Evolutionary conservation across 2,888 invertebrate species (phyloP).

Genomic region (Ophraella communa): DNA sequence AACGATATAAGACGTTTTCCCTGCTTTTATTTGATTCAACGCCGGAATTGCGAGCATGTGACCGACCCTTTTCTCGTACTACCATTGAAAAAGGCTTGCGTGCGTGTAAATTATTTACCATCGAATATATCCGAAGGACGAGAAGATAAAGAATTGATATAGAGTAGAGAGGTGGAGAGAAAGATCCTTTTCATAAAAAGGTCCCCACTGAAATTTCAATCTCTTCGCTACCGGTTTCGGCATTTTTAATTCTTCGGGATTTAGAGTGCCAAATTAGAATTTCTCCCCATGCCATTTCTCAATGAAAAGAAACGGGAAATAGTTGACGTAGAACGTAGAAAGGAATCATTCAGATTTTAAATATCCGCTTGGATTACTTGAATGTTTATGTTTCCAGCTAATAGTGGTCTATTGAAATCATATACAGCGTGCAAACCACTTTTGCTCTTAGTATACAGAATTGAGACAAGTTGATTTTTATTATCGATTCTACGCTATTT

Average conservation of each 20-base stretch:
- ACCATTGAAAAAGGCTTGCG: slow-evolving; percentile 2
- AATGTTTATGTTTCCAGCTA: too few species aligned
- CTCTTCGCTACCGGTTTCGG: neutral
- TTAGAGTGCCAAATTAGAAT: slow-evolving; percentile 2
- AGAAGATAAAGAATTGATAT: neutral
- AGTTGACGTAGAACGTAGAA: neutral
- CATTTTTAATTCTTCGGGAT: neutral
- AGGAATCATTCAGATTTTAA: neutral
- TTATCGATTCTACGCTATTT: too few species aligned
- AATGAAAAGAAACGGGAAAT: slow-evolving; percentile 1
- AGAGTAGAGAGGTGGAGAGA: neutral
- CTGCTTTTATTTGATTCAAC: neutral
- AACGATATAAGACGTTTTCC: neutral
- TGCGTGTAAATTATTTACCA: neutral
- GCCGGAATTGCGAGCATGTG: neutral
- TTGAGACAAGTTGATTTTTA: too few species aligned
- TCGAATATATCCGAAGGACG: neutral
- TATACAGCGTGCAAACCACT: too few species aligned
- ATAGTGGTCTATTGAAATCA: too few species aligned
- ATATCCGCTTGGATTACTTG: neutral
- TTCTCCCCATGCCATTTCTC: neutral
- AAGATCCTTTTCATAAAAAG: neutral
- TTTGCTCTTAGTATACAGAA: too few species aligned
- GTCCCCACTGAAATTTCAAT: neutral
- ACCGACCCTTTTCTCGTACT: neutral